phyloP scores from a whole-genome alignment of 2,888 invertebrate species.

The Parapristionchus giblindavisi region DNA sequence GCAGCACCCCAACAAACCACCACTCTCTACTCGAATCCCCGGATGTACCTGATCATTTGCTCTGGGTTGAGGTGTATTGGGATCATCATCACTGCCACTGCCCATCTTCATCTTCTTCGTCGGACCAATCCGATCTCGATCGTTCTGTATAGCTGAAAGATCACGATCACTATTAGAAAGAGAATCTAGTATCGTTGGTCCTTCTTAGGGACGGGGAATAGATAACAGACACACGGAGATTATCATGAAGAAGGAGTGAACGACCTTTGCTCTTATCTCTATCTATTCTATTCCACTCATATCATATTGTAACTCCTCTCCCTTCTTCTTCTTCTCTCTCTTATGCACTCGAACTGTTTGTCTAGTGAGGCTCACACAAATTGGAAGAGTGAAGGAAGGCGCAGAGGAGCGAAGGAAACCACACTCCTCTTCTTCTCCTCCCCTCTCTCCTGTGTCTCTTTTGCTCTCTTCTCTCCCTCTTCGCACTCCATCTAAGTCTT shows the following conservation, averaged over 20 bases:
- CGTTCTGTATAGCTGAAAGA: constrained; percentile 68
- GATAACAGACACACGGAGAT: too few species aligned
- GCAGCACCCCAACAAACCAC: not conserved
- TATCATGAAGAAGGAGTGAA: not conserved
- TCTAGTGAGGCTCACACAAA: constrained; percentile 8
- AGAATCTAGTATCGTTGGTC: too few species aligned
- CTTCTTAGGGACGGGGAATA: too few species aligned
- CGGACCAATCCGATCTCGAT: constrained; percentile 68
- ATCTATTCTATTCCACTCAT: not conserved
- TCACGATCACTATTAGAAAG: not conserved
- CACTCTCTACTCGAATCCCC: not conserved
- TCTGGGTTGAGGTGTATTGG: constrained; percentile 52
- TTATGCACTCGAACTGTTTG: constrained; percentile 5
- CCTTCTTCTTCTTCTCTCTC: not conserved
- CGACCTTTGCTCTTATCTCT: constrained; percentile 34
- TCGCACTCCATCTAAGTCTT: too few species aligned
- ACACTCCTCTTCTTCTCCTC: not conserved
- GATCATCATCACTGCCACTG: constrained; percentile 57
- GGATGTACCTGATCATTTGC: constrained; percentile 53
- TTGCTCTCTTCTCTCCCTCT: constrained; percentile 6
- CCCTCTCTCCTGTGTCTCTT: not conserved
- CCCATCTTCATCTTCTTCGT: constrained; percentile 64
- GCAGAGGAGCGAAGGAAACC: constrained; percentile 7
- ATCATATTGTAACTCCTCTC: not conserved
- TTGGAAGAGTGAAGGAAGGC: not conserved